Base-by-base conservation (phyloP, 2,113 vertebrate genomes). In the Cryptotis parvus region DNA sequence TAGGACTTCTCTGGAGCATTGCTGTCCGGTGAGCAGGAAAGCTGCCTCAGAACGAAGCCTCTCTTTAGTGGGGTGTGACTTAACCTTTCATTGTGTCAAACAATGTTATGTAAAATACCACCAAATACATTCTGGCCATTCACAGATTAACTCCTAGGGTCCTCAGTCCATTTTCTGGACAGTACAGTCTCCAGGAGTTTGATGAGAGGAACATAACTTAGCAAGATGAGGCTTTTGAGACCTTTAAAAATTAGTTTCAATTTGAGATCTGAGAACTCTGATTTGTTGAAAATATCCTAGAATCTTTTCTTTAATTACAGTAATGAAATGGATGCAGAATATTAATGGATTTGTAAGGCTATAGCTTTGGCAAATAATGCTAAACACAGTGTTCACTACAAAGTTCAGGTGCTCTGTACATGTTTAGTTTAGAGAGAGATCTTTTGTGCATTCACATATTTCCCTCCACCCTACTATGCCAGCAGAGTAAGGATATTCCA, bases 221-320 rank as follows among this genome's bases (percentile, higher is more conserved):
- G 45, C 29, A 79, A 52, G 75, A 66, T 0, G 4, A 82, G 63
- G 78, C 52, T 79, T 75, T 1, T 18, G 52, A 94, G 79, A 81
- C n/a, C 20, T 75, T 52, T 31, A 86, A 75, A 37, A 79, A 65
- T 83, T 68, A 39, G 49, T 49, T 86, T 43, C n/a, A 3, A 1
- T 20, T 87, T 6, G 16, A 88, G 37, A 55, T 63, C 15, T 87
- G 90, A 90, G 68, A 52, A 49, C 9, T 70, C 11, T 83, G n/a
- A 45, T 79, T 78, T 80, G 33, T 63, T 85, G 35, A 89, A 84
- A 91, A 78, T 9, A 49, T 93, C 78, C 52, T 43, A 0, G 1
- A 75, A 66, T 24, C 66, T 15, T 90, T 81, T 91, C 41, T 89
- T 87, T 78, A 96, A 94, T 49, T 20, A 68, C 45, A 76, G 37